A percentile compares a stretch with the other conserved stretches of the same genome.
These are phyloP conservation scores for Halisarca cf. caerulea DNA, from an alignment of 37 sponge, comb jelly and placozoan species.

Conservation along the genomic window DNA sequence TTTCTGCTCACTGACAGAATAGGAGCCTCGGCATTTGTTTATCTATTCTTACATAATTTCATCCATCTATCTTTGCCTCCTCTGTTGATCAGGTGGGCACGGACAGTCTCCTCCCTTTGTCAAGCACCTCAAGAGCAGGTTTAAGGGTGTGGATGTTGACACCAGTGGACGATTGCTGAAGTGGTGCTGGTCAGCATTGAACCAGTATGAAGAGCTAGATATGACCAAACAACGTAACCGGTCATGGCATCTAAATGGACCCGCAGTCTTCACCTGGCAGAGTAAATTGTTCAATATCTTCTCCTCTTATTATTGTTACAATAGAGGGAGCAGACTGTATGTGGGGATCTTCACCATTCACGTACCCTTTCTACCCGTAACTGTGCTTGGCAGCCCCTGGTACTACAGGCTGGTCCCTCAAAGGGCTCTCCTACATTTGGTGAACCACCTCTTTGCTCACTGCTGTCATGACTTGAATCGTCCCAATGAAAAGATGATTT, in stretches of 20 bases:
- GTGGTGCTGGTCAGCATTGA: constrained; percentile 12
- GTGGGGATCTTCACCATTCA: background rate
- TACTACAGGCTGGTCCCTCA: background rate
- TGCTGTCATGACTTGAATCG: background rate
- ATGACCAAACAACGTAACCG: too few relatives aligned
- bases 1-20: too few relatives aligned
- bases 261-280: too few relatives aligned
- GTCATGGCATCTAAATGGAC: background rate
- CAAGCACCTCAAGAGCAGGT: background rate
- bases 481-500: background rate
- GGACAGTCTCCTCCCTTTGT: too few relatives aligned
- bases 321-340: background rate
- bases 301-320: too few relatives aligned
- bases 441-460: background rate
- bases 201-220: background rate
- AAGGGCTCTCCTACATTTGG: background rate
- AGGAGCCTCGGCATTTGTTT: too few relatives aligned
- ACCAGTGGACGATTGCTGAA: background rate
- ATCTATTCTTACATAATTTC: too few relatives aligned
- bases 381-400: too few relatives aligned
- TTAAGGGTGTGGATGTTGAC: background rate
- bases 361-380: background rate
- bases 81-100: too few relatives aligned
- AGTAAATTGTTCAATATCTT: too few relatives aligned
- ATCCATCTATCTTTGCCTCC: too few relatives aligned